These are phyloP conservation scores for Carassius gibelio DNA, from an alignment of 2,113 vertebrate species.

Conservation along the genomic window DNA sequence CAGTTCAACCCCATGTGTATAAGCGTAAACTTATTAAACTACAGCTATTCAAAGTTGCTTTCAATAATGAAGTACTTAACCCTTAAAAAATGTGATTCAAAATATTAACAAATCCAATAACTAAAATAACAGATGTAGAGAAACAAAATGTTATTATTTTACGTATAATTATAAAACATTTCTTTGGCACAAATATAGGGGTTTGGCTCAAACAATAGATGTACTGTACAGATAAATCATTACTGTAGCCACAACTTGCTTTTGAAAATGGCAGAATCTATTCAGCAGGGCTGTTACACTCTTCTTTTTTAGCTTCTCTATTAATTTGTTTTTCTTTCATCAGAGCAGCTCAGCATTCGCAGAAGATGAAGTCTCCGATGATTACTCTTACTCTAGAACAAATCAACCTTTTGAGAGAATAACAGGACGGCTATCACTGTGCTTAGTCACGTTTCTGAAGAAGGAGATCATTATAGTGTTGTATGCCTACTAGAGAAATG, in stretches of 20 bases:
- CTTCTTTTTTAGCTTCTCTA: neutral
- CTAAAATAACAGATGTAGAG: neutral
- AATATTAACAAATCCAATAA: neutral
- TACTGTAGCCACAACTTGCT: neutral
- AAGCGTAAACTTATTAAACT: neutral
- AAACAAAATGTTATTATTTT: neutral
- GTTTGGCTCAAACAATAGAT: neutral
- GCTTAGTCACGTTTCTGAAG: too few relatives aligned
- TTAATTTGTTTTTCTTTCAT: constrained; percentile 18
- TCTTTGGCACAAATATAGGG: neutral
- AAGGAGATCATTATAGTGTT: neutral
- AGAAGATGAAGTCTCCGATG: constrained; percentile 31
- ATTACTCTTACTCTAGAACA: constrained; percentile 36
- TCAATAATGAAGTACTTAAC: neutral
- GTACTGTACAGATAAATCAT: neutral
- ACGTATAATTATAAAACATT: neutral
- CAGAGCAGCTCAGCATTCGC: constrained; percentile 35
- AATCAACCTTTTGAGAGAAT: neutral
- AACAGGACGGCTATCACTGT: neutral
- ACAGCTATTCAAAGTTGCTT: neutral
- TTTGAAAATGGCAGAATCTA: neutral
- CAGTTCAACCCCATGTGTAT: neutral
- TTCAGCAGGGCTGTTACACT: neutral
- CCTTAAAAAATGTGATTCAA: neutral
- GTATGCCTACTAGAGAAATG: neutral